Percentiles rank a stretch among this genome's conserved stretches.
phyloP scores from a whole-genome alignment of 2,797 vertebrate species.

The Enteromius argenteus region DNA sequence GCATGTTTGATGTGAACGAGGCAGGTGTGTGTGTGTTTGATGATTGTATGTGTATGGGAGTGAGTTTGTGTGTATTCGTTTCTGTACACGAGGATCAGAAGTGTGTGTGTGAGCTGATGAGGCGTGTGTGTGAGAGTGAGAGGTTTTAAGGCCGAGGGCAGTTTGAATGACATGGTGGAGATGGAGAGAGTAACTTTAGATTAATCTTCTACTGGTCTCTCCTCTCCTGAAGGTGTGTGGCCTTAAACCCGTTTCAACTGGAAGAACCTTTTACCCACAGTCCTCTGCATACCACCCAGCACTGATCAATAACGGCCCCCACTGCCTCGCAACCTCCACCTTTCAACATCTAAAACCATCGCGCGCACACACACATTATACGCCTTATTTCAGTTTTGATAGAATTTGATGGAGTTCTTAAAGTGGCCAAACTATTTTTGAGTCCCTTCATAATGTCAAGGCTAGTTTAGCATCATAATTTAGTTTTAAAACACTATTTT shows the following conservation, averaged over 20 bases:
- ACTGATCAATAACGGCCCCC: constrained; percentile 48
- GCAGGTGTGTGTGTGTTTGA: constrained; percentile 66
- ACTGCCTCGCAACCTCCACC: neutral
- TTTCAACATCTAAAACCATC: neutral
- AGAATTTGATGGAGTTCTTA: neutral
- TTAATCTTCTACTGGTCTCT: constrained; percentile 82
- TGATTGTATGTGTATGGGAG: constrained; percentile 56
- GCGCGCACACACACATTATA: neutral
- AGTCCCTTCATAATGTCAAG: neutral
- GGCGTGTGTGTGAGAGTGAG: constrained; percentile 63
- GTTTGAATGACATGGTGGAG: constrained; percentile 79
- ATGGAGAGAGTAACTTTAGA: constrained; percentile 77
- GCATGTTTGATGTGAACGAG: constrained; percentile 77
- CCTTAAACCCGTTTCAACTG: constrained; percentile 67
- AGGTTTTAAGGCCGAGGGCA: constrained; percentile 54
- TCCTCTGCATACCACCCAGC: constrained; percentile 36
- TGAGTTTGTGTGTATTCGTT: constrained; percentile 19
- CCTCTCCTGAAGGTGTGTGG: constrained; percentile 78
- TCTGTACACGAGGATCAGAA: neutral
- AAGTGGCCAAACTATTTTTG: neutral
- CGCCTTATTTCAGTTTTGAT: neutral
- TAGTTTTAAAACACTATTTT: neutral
- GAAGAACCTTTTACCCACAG: constrained; percentile 40
- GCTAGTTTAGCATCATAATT: too few species aligned
- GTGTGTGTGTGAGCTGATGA: constrained; percentile 40